Evolutionary conservation across 2,113 vertebrate species (phyloP), one percentile per base, ranked within the genome.

Genomic region (Colistium nudipinnis): DNA sequence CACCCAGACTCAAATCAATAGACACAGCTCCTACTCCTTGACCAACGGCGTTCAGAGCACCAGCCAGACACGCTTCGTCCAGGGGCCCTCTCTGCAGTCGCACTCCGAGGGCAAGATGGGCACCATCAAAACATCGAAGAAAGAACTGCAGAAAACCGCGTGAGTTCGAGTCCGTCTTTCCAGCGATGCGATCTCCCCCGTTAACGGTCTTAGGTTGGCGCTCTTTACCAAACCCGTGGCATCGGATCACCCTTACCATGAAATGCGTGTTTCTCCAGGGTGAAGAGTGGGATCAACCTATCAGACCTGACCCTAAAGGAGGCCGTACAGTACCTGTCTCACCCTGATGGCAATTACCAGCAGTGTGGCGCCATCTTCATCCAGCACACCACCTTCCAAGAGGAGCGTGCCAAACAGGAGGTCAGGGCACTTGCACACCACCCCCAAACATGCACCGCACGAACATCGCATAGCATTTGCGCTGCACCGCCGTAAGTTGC

Each of bases 321-420:
- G 81, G 97, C 97, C 0, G 94, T 98, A 41, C 91, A 92, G 11
- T 89, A 90, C 47, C 90, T 99, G 63, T 90, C 87, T 47, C 87
- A 78, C 30, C 51, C 83, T 1, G 93, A 96, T 3, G 92, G 94
- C 67, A 94, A 84, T 56, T 85, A 80, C 55, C 94, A 97, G 81
- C 92, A 92, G 55, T 93, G 90, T 25, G 96, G 96, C 35, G 95
- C 96, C 62, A 95, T 93, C 41, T 95, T 93, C 82, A 97, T 99
- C 72, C 97, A 99, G 74, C 94, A 98, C 49, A 84, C 88, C 86
- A 95, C 95, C 84, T 98, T 92, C 89, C 95, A 93, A 65, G 94
- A 98, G 1, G 96, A 96, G 17, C 69, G 59, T 3, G 80, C 94
- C 85, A 99, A 98, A 74, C 85, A 94, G 41, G 91, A 95, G 95